These are phyloP conservation scores for Cistogaster globosa DNA, from an alignment of 2,888 invertebrate genomes.

Conservation along the genomic window DNA sequence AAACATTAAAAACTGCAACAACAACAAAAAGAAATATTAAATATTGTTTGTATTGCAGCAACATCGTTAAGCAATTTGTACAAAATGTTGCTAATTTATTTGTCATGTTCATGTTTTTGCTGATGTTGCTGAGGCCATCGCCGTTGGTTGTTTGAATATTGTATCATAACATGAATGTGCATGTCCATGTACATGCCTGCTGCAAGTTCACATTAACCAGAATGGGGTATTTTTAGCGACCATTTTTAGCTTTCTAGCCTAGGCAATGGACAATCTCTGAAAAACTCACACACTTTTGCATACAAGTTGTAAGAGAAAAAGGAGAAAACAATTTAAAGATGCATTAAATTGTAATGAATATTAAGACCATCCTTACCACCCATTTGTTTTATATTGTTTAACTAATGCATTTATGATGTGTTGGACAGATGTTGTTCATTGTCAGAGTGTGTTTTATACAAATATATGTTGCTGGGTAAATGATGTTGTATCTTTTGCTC, in stretches of 20 bases:
- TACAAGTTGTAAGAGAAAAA: not conserved
- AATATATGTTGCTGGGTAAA: constrained; percentile 26
- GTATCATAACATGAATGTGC: constrained; percentile 10
- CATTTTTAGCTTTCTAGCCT: constrained; percentile 28
- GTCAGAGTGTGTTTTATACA: constrained; percentile 14
- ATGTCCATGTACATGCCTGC: not conserved
- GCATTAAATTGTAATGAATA: constrained; percentile 50
- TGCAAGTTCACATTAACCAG: not conserved
- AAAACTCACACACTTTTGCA: not conserved
- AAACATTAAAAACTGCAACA: not conserved
- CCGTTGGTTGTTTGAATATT: constrained; percentile 40
- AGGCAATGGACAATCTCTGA: constrained; percentile 26
- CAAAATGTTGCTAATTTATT: constrained; percentile 82
- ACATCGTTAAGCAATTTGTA: constrained; percentile 73
- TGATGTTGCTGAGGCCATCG: constrained; percentile 44
- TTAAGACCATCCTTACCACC: not conserved
- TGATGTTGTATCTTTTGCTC: constrained; percentile 37
- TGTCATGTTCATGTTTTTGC: constrained; percentile 75
- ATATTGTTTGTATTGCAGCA: constrained; percentile 42
- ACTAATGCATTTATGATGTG: constrained; percentile 82
- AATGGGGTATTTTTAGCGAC: not conserved
- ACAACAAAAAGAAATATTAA: constrained; percentile 47
- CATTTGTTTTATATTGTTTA: constrained; percentile 63
- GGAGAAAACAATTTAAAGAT: constrained; percentile 19
- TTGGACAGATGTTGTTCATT: constrained; percentile 75